phyloP scores from a whole-genome alignment of 2,113 vertebrate species.

The Rousettus leschenaultii region DNA sequence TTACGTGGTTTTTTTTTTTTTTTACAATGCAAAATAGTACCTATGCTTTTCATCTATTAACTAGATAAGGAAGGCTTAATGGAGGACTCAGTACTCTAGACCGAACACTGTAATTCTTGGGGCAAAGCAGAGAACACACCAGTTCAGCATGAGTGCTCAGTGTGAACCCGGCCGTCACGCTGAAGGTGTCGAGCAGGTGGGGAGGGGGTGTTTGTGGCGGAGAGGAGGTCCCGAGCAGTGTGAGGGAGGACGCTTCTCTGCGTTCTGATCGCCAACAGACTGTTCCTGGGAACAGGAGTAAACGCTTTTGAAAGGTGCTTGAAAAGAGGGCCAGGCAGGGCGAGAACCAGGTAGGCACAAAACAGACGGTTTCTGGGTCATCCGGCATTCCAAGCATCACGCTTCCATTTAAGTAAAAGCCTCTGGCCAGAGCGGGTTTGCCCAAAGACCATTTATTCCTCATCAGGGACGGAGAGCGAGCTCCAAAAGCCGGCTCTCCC shows the following conservation, averaged over 20 bases:
- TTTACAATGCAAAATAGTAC: neutral
- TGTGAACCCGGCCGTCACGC: neutral
- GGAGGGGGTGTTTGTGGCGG: accelerated
- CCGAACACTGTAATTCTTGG: neutral
- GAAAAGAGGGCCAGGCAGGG: neutral
- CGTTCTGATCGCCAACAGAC: neutral
- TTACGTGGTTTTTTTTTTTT: neutral
- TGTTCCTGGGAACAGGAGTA: neutral
- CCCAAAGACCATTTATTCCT: neutral
- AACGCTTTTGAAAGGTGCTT: neutral
- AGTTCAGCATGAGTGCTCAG: neutral
- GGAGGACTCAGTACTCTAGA: neutral
- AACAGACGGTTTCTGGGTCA: neutral
- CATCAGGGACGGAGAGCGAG: neutral
- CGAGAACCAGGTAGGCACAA: neutral
- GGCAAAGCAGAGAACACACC: neutral
- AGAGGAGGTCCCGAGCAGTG: neutral
- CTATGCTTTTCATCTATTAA: neutral
- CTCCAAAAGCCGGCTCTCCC: neutral
- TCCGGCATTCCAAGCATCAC: neutral
- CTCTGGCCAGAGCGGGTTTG: neutral
- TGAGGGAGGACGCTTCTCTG: accelerated
- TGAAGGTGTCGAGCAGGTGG: neutral
- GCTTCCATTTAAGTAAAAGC: neutral
- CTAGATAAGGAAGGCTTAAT: neutral